Base-by-base conservation (phyloP, 1,140 invertebrate species). In the Maconellicoccus hirsutus region DNA sequence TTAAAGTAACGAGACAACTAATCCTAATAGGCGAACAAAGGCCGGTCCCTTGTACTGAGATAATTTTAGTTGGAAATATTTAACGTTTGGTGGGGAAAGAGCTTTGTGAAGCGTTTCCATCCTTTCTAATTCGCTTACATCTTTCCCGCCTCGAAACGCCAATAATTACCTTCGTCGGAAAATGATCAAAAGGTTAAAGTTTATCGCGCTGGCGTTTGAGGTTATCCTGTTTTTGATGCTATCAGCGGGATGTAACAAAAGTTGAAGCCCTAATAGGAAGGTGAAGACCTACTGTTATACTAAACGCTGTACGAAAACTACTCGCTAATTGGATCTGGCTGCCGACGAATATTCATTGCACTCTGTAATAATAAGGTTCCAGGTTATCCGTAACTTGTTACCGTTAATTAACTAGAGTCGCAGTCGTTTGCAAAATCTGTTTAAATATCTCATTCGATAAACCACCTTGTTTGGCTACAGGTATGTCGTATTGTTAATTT, bases 111-210 rank as follows among this genome's bases (percentile, higher is more conserved):
- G 42, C 42, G n/a, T 52, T 19, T 52, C 10, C 6, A 52, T 8
- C 42, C 42, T 52, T 52, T 52, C 42, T 52, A 52, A 52, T 52
- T 52, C 42, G 42, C 42, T 52, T 52, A 52, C 12, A 16, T 52
- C 42, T 52, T 52, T 52, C 42, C 42, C 42, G 42, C n/a, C 42
- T 19, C 42, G n/a, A 52, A 38, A 52, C n/a, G n/a, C 42, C 42
- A 52, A 52, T 52, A 52, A 52, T 52, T 52, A 52, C 42, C 42
- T 52, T 14, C 6, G 2, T 52, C 6, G 42, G 2, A 52, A 52
- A 52, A 52, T 52, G 42, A 52, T 52, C 42, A 52, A 52, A 52
- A 52, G 42, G 42, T 52, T 52, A 52, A 52, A 52, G 42, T 52
- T 52, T 52, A 52, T 52, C 42, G 42, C n/a, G 10, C 16, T 14